Evolutionary conservation across 2,888 invertebrate genomes (phyloP), one percentile per base, ranked within the genome.

Genomic region (Chaetogeoica ovagalla): DNA sequence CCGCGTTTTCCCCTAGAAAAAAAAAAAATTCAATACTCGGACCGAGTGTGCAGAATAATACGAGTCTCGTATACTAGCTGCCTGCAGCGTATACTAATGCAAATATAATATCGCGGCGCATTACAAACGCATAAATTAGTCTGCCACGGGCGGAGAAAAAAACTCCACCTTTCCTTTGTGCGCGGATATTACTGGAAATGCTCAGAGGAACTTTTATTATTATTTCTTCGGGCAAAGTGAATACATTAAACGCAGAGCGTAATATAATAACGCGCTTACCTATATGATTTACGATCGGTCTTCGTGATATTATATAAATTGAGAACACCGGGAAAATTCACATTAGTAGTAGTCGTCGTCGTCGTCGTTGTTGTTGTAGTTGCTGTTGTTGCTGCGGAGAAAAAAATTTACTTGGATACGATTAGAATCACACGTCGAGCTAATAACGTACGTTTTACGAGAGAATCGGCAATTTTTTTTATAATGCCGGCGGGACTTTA

Each of bases 61-160:
- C 17, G n/a, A 21, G 21, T 48, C 11, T 66, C 52, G 23, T 19
- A 48, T 68, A 7, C 17, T 23, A 68, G n/a, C 30, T 30, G 19
- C 21, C n/a, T n/a, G 19, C 30, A 73, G n/a, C 43, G 2, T 43
- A 52, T 63, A 62, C 63, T 63, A 73, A 73, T 73, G 73, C 63
- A 55, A 73, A 63, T 63, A 63, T 63, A 63, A 73, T 73, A 37
- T 73, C 55, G 63, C 37, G 30, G 37, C 17, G 37, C 72, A 62
- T 73, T 63, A 55, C 63, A 73, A 63, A 63, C 55, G 73, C 63
- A 73, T 73, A 73, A 63, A 63, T 73, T 73, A 73, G 62, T 55
- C 52, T 63, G 52, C 30, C 13, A 11, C 52, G 30, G 17, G 30
- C 52, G 21, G 21, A 52, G 17, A 52, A 68, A 30, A 30, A 68